Conservation (phyloP, 2,113 vertebrate species). For the Condylura cristata region DNA sequence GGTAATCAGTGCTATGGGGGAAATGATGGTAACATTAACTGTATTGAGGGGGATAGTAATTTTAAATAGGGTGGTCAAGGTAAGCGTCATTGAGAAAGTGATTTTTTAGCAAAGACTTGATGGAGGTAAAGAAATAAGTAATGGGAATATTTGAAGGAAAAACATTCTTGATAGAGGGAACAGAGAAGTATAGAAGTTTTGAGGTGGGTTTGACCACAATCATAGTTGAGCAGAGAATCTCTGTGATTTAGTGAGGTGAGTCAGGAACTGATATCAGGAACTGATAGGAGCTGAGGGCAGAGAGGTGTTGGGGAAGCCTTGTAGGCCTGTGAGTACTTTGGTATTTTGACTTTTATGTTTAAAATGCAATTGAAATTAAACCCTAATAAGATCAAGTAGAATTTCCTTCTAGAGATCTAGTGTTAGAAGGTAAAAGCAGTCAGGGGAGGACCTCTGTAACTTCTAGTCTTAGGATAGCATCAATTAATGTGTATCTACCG, state of each 20-base stretch:
- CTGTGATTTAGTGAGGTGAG: not conserved
- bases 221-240: not conserved
- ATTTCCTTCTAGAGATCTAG: not conserved
- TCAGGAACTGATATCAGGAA: not conserved
- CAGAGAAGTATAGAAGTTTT: not conserved
- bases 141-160: not conserved
- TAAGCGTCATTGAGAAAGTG: not conserved
- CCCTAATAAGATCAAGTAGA: not conserved
- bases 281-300: not conserved
- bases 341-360: conserved; percentile 19
- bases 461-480: conserved; percentile 28
- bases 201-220: not conserved
- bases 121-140: not conserved
- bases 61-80: not conserved
- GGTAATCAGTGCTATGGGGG: not conserved
- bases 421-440: conserved; percentile 63
- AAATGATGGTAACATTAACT: not conserved
- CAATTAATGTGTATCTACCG: conserved; percentile 49
- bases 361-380: conserved; percentile 39
- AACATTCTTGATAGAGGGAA: not conserved
- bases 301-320: not conserved
- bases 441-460: not conserved
- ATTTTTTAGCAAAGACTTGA: conserved; percentile 31
- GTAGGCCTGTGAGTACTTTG: not conserved
- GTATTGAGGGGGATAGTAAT: not conserved